These are phyloP conservation scores for Taenaris catops DNA, from an alignment of 2,888 invertebrate genomes.

Conservation along the genomic window DNA sequence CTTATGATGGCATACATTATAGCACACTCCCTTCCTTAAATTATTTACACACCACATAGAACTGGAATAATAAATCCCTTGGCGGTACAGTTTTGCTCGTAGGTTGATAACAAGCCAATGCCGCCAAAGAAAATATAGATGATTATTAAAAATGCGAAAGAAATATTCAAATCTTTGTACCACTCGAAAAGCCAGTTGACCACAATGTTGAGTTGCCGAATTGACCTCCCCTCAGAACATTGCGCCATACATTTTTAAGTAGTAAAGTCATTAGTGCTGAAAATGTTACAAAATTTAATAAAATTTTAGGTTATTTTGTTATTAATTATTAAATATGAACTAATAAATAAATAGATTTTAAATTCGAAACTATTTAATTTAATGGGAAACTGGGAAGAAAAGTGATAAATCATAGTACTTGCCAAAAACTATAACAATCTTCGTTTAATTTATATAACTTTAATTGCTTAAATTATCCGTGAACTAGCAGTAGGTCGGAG, in stretches of 20 bases:
- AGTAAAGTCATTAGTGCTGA: conserved; percentile 30
- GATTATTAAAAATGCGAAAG: background rate
- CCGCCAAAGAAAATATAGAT: background rate
- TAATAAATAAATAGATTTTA: no score
- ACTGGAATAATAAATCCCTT: no score
- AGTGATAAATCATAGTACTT: background rate
- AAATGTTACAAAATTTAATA: conserved; percentile 4
- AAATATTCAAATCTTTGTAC: conserved; percentile 16
- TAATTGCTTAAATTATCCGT: background rate
- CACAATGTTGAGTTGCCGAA: conserved; percentile 36
- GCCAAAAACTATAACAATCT: background rate
- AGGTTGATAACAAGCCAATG: no score
- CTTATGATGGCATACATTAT: no score
- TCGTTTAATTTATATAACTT: conserved; percentile 1
- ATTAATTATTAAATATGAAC: no score
- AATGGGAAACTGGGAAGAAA: no score
- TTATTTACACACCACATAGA: no score
- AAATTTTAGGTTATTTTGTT: no score
- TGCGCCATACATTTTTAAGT: conserved; percentile 32
- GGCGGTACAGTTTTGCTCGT: no score
- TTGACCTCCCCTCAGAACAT: conserved; percentile 27
- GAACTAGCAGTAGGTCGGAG: background rate
- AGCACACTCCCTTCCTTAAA: no score
- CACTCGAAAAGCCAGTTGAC: conserved; percentile 41
- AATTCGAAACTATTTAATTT: no score